Base-by-base conservation (phyloP, 2,797 vertebrate species). In the Pitangus sulphuratus region DNA sequence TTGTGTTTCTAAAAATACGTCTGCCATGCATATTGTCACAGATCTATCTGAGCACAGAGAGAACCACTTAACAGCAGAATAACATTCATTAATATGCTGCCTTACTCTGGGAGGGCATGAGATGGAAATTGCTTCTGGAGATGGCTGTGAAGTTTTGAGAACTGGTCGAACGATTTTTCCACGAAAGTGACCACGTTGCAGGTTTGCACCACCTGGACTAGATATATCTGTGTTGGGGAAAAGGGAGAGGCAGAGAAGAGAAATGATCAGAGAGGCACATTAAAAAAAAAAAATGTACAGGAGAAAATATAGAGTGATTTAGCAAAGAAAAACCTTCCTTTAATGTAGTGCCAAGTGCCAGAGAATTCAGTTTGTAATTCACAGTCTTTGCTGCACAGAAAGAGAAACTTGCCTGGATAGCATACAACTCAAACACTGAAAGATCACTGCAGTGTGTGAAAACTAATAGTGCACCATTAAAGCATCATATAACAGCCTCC, bases 121-220 rank as follows among this genome's bases (percentile, higher is more conserved):
- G 98, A 95, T 37, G 98, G 97, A 93, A 99, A 99, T 64, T 98
- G 96, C 90, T 98, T 98, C 97, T 98, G 98, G 75, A 99, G 98
- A 50, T 97, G 95, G 82, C 97, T 98, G 91, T 99, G 98, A 91
- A 99, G 98, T 94, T 97, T 84, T 57, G 98, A 98, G 96, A 99
- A 98, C 93, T 99, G 98, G 8, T 92, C 92, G 1, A 98, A 99
- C 1, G 98, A 98, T 95, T 98, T 99, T 95, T 98, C 97, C 33
- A 96, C 98, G 42, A 98, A 97, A 90, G 98, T 97, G 72, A 86
- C 96, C 98, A 98, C 22, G 45, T 97, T 69, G 98, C 97, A 80
- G 96, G 98, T 89, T 81, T 97, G 91, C 18, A 90, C 97, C 91
- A 99, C 98, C 84, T 95, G 98, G 95, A 99, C 89, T 33, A 98